A percentile compares a stretch with the other conserved stretches of the same genome.
phyloP scores from a whole-genome alignment of 1,140 invertebrate species.

The Habropoda laboriosa region DNA sequence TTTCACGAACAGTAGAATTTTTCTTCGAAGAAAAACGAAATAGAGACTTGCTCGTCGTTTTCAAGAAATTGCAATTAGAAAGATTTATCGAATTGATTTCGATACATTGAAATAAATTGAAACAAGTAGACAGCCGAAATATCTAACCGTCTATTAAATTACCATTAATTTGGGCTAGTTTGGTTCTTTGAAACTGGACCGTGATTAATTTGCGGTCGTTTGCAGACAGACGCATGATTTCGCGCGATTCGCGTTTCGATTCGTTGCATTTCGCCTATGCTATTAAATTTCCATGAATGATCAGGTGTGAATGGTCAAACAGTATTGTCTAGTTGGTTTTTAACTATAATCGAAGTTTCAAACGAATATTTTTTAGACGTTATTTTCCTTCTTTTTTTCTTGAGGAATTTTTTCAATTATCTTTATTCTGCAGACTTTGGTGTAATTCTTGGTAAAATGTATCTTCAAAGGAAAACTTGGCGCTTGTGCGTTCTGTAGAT shows the following conservation, averaged over 20 bases:
- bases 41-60: too few relatives aligned
- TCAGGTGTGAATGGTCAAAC: not conserved
- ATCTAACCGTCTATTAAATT: not conserved
- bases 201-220: conserved; percentile 20
- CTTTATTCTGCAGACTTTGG: too few relatives aligned
- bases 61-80: not conserved
- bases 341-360: too few relatives aligned
- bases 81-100: not conserved
- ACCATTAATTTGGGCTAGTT: conserved; percentile 16
- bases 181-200: not conserved
- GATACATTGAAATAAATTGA: not conserved
- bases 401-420: too few relatives aligned
- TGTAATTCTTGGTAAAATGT: too few relatives aligned
- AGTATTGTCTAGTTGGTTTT: not conserved
- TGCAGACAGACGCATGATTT: conserved; percentile 2
- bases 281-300: conserved; percentile 17
- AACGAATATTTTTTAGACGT: not conserved
- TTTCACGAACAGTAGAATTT: not conserved
- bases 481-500: too few relatives aligned
- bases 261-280: not conserved
- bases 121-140: not conserved
- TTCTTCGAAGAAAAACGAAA: too few relatives aligned
- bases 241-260: not conserved
- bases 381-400: too few relatives aligned
- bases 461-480: too few relatives aligned